These are phyloP conservation scores for Brotula barbata DNA, from an alignment of 2,797 vertebrate species.

Conservation along the genomic window DNA sequence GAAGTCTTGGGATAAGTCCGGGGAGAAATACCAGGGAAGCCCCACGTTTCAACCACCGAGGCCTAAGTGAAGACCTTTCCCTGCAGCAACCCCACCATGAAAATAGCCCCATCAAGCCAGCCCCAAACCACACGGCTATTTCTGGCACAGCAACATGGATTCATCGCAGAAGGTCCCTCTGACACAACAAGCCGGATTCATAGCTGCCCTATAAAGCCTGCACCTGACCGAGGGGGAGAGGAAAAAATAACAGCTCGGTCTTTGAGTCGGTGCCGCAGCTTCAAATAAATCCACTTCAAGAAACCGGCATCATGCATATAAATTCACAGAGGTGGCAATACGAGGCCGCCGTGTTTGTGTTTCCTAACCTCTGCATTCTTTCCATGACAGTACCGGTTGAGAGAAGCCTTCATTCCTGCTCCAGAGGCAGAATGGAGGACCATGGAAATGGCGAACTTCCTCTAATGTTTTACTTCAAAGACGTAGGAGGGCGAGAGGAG, in stretches of 20 bases:
- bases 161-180: slow-evolving; percentile 61
- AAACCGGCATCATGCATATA: slow-evolving; percentile 64
- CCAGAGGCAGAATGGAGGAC: slow-evolving; percentile 32
- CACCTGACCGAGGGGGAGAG: slow-evolving; percentile 68
- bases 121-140: slow-evolving; percentile 68
- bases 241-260: slow-evolving; percentile 71
- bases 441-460: slow-evolving; percentile 31
- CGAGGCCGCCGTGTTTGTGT: slow-evolving; percentile 54
- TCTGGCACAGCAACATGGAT: slow-evolving; percentile 74
- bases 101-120: slow-evolving; percentile 70
- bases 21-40: slow-evolving; percentile 47
- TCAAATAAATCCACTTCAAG: slow-evolving; percentile 71
- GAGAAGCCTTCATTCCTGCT: slow-evolving; percentile 55
- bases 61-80: slow-evolving; percentile 43
- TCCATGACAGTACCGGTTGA: slow-evolving; percentile 61
- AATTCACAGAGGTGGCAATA: slow-evolving; percentile 66
- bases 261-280: slow-evolving; percentile 56
- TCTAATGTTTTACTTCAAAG: slow-evolving; percentile 44
- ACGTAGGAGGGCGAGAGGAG: slow-evolving; percentile 4
- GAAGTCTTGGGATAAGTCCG: slow-evolving; percentile 35
- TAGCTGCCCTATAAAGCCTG: slow-evolving; percentile 63
- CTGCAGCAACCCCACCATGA: slow-evolving; percentile 40
- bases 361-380: slow-evolving; percentile 65
- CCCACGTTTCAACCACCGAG: slow-evolving; percentile 46
- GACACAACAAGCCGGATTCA: slow-evolving; percentile 68